Evolutionary conservation across 2,797 vertebrate species (phyloP), one percentile per base, ranked within the genome.

Genomic region (Parotocinclus haroldoi): DNA sequence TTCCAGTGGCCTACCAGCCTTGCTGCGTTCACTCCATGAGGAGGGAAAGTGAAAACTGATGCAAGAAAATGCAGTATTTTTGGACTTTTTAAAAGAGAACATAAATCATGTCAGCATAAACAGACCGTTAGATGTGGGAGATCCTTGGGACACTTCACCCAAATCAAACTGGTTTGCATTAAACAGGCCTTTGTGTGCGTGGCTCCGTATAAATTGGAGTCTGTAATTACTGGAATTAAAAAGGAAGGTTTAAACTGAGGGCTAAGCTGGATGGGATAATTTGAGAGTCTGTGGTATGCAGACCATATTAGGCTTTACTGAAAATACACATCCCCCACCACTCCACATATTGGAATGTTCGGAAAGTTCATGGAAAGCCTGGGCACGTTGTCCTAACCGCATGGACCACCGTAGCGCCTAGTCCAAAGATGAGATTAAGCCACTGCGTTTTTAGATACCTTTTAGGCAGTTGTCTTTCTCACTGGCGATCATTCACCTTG

Each of bases 161-260:
- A 87, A 91, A 91, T 92, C 87, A 90, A 89, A 91, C 89, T 89
- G 89, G 89, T 89, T 91, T 89, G 89, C 89, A 91, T 92, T 92
- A 91, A 92, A 91, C 89, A 86, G 86, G 80, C 85, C 86, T 91
- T 91, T 92, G 89, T 91, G 90, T 88, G 89, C 88, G 88, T 75
- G 82, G 85, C 84, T 88, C 87, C 86, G 84, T 90, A 91, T 90
- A 92, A 91, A 92, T 90, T 90, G 87, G 82, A 91, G 88, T 85
- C 91, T 92, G 86, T 92, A 91, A 92, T 92, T 92, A 92, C 88
- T 86, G 88, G 89, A 91, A 91, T 92, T 91, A 91, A 91, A 92
- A 92, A 91, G 90, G 85, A 91, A 90, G 89, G 89, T 91, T 91
- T 91, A 91, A 91, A 90, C 89, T 89, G 86, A 91, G 89, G 87